Evolutionary conservation across 2,888 invertebrate genomes (phyloP).

Genomic region (Amaurobius ferox): DNA sequence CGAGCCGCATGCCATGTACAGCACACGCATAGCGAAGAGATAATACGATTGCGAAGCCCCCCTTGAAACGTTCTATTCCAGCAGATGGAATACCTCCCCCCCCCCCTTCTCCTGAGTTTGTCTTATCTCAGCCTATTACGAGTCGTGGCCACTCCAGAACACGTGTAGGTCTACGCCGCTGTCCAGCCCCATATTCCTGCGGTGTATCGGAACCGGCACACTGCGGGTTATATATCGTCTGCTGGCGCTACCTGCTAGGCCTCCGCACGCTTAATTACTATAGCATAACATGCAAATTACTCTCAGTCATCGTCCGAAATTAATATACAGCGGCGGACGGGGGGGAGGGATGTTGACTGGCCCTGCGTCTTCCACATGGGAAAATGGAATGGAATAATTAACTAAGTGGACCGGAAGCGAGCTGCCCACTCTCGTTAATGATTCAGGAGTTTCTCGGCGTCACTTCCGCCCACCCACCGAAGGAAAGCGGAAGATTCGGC

Average conservation of each 20-base stretch:
- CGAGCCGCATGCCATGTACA: neutral
- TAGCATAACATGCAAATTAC: conserved; percentile 73
- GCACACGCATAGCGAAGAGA: conserved; percentile 29
- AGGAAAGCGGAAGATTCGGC: neutral
- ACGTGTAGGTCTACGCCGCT: conserved; percentile 49
- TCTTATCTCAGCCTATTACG: conserved; percentile 64
- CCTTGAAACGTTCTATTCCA: conserved; percentile 6
- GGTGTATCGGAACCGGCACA: conserved; percentile 44
- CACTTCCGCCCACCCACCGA: conserved; percentile 46
- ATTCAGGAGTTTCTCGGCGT: conserved; percentile 61
- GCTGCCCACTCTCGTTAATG: conserved; percentile 71
- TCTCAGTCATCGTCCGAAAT: conserved; percentile 72
- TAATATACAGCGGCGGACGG: conserved; percentile 42
- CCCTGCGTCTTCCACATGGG: conserved; percentile 52
- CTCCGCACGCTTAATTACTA: conserved; percentile 69
- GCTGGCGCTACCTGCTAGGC: conserved; percentile 19
- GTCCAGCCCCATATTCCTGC: conserved; percentile 64
- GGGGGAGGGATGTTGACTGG: conserved; percentile 18
- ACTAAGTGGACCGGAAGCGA: conserved; percentile 73
- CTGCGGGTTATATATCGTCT: conserved; percentile 67
- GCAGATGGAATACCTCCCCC: conserved; percentile 22
- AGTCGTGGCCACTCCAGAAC: conserved; percentile 42
- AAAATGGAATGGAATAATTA: conserved; percentile 73
- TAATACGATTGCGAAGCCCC: conserved; percentile 41
- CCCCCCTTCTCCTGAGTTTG: conserved; percentile 32